Base-by-base conservation (phyloP, 37 sponge, comb jelly and placozoan species). In the Theonella swinhoei region DNA sequence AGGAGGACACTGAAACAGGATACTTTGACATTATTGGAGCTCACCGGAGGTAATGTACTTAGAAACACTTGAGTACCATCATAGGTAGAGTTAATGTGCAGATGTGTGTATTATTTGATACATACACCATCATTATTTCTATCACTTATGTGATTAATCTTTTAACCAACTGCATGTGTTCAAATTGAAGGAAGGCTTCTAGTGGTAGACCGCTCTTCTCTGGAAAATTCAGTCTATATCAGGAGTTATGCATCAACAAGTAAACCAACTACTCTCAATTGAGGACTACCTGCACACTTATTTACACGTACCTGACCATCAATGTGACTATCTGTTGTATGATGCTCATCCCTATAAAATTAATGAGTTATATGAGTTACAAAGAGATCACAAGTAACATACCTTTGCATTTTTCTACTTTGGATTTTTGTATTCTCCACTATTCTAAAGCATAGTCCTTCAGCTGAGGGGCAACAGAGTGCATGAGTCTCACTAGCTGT, bases 21-120 rank as follows among this genome's bases (percentile, higher is more conserved):
- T 94, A 91, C 77, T 91, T 94, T 74, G 93, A 94, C 77, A 72
- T 94, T 20, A 71, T 94, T 25, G 95, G 95, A 3, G 66, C 72
- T 36, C 82, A 91, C 40, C 79, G 95, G 60, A 91, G 89, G 95
- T 94, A 76, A 22, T 80, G 39, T 28, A 1, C 28, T 38, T 30
- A 39, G 42, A 33, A 31, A 68, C 9, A 68, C 9, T 25, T 47
- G 61, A 28, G 9, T 7, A 28, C 25, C 23, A 60, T 74, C 14
- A 14, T 40, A 11, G 37, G n/a, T 19, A 17, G n/a, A 68, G n/a
- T 68, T n/a, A 3, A 31, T 26, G 54, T 80, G 76, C 33, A 31
- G 4, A 26, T 68, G 54, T 28, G 67, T 65, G 67, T 29, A n/a
- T n/a, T 42, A 40, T 9, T 58, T 24, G 5, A 65, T 28, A 65